These are phyloP conservation scores for Python bivittatus DNA, from an alignment of 2,113 vertebrate species.

Conservation along the genomic window DNA sequence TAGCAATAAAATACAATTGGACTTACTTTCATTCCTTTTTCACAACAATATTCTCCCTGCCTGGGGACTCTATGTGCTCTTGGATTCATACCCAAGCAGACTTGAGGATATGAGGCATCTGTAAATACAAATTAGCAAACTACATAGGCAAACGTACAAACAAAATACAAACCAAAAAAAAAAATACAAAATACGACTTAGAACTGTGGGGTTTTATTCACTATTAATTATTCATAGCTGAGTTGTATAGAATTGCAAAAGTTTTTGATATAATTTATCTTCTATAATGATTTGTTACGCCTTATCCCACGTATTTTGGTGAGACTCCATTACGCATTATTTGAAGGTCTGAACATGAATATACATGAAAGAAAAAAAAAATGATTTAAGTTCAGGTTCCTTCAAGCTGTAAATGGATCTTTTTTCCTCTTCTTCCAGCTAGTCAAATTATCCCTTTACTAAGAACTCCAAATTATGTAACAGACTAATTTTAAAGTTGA, in stretches of 20 bases:
- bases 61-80: background rate
- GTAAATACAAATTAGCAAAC: background rate
- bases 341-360: background rate
- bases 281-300: background rate
- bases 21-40: background rate
- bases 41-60: background rate
- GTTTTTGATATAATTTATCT: background rate
- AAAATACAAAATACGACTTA: too few relatives aligned
- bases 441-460: constrained; percentile 38
- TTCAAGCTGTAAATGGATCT: background rate
- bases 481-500: constrained; percentile 37
- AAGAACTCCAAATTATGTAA: constrained; percentile 21
- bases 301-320: background rate
- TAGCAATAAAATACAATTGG: background rate
- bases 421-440: background rate
- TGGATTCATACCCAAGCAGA: background rate
- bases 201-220: background rate
- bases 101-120: background rate
- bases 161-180: too few relatives aligned
- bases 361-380: background rate
- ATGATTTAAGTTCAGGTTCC: background rate
- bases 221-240: background rate
- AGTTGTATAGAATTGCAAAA: background rate
- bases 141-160: too few relatives aligned
- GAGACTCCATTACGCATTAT: background rate